These are phyloP conservation scores for Cydia amplana DNA, from an alignment of 1,140 invertebrate genomes.

Conservation along the genomic window DNA sequence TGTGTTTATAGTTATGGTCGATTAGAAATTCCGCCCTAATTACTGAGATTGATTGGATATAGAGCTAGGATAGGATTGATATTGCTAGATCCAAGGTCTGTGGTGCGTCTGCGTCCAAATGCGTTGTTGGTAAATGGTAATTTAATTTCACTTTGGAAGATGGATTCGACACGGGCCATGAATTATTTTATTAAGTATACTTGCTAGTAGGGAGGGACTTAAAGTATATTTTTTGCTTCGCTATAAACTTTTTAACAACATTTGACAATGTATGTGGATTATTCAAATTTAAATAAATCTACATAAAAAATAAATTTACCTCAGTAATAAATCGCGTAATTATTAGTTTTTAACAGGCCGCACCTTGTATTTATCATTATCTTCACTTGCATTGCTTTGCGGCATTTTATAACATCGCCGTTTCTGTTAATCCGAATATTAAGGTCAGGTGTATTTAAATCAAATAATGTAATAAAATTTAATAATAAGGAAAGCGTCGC, in stretches of 20 bases:
- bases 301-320: too few species aligned
- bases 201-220: too few species aligned
- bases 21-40: neutral
- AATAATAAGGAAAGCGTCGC: constrained; percentile 34
- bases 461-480: neutral
- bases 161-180: too few species aligned
- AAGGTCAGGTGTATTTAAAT: neutral
- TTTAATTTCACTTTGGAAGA: neutral
- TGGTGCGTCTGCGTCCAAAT: neutral
- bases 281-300: too few species aligned
- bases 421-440: neutral
- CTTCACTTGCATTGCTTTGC: neutral
- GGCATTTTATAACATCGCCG: neutral
- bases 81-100: neutral
- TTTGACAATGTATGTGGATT: too few species aligned
- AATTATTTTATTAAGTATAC: too few species aligned
- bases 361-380: too few species aligned
- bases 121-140: neutral
- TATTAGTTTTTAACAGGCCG: too few species aligned
- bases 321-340: too few species aligned
- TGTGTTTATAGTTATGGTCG: neutral
- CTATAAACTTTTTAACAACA: too few species aligned
- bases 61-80: neutral
- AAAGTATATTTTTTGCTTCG: too few species aligned
- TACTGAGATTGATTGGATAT: neutral